phyloP scores from a whole-genome alignment of 1,140 invertebrate species.

The Chlorops oryzae region DNA sequence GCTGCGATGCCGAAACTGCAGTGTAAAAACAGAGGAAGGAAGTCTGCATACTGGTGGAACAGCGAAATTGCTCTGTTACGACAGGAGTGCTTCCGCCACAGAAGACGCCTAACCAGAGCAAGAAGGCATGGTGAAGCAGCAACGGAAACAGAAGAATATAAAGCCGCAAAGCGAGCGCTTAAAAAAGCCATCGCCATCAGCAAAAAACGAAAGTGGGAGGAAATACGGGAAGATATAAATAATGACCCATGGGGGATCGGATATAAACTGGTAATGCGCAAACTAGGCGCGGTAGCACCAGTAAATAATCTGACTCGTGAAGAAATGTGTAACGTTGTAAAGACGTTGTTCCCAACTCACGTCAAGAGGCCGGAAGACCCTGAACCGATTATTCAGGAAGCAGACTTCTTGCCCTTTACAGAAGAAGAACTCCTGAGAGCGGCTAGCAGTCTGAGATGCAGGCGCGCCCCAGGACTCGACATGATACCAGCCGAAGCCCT shows the following conservation, averaged over 20 bases:
- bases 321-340: background rate
- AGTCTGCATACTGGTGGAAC: background rate
- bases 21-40: background rate
- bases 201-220: background rate
- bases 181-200: background rate
- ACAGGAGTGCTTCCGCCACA: background rate
- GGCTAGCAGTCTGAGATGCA: too few species aligned
- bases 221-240: background rate
- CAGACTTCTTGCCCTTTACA: too few species aligned
- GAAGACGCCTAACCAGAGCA: background rate
- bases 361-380: background rate
- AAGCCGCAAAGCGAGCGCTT: background rate
- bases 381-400: background rate
- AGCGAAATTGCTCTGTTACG: background rate
- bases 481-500: background rate
- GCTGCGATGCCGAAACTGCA: background rate
- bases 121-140: background rate
- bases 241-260: background rate
- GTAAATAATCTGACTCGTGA: too few species aligned
- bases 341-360: background rate
- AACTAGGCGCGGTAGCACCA: background rate
- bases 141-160: background rate
- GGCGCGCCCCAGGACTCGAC: background rate
- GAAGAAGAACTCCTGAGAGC: too few species aligned
- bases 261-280: background rate